Percentiles rank a stretch among this genome's conserved stretches.
phyloP scores from a whole-genome alignment of 2,797 vertebrate species.

The Tapirus indicus region DNA sequence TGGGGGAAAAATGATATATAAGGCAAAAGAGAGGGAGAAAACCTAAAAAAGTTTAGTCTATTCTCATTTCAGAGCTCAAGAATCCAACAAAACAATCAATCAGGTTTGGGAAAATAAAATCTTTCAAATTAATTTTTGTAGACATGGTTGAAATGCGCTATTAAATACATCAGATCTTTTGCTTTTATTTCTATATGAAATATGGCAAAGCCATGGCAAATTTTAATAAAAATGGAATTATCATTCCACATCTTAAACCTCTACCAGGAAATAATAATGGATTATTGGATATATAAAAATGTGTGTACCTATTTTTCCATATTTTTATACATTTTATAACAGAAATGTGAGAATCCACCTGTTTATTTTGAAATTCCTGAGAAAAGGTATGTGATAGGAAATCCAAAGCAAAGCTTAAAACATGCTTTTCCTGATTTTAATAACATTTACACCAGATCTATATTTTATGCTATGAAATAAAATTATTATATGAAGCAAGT shows the following conservation, averaged over 20 bases:
- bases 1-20: background rate
- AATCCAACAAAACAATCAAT: background rate
- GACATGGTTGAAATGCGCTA: background rate
- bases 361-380: constrained; percentile 39
- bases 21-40: background rate
- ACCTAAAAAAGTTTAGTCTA: background rate
- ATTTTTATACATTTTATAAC: background rate
- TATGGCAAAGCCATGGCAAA: background rate
- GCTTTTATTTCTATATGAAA: background rate
- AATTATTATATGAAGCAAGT: constrained; percentile 56
- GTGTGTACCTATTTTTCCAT: background rate
- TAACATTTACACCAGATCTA: constrained; percentile 40
- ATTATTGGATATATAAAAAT: background rate
- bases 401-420: background rate
- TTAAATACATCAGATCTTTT: background rate
- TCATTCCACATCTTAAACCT: background rate
- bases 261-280: background rate
- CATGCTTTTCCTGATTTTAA: constrained; percentile 51
- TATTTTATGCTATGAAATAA: constrained; percentile 61
- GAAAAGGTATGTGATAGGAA: background rate
- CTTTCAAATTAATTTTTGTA: constrained; percentile 25
- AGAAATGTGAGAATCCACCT: background rate
- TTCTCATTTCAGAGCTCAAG: background rate
- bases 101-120: background rate
- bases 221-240: background rate